These are phyloP conservation scores for Diorhabda sublineata DNA, from an alignment of 1,140 invertebrate species.

Conservation along the genomic window DNA sequence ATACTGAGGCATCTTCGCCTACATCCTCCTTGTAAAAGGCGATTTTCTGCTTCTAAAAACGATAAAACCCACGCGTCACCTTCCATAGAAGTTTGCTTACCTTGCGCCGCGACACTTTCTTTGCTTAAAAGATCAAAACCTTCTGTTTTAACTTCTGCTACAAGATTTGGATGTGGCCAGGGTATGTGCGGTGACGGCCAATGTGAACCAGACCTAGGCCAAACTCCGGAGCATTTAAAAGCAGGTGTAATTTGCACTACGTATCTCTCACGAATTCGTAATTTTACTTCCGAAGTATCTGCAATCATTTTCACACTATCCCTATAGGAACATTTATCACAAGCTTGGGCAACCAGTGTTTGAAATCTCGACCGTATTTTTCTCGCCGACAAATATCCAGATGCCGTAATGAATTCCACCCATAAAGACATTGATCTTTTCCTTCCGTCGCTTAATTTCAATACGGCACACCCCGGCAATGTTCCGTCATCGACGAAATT, in stretches of 20 bases:
- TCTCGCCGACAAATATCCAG: constrained; percentile 87
- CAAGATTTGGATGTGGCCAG: constrained; percentile 86
- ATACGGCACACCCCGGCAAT: constrained; percentile 88
- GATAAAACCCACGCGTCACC: constrained; percentile 93
- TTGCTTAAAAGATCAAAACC: constrained; percentile 90
- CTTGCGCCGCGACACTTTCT: constrained; percentile 72
- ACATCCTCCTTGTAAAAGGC: constrained; percentile 74
- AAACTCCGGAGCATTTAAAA: constrained; percentile 89
- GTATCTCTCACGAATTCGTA: constrained; percentile 85
- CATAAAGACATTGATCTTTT: constrained; percentile 96
- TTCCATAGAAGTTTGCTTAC: constrained; percentile 88
- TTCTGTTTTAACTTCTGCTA: constrained; percentile 89
- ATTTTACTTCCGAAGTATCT: constrained; percentile 84
- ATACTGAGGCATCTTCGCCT: constrained; percentile 78
- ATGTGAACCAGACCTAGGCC: constrained; percentile 88
- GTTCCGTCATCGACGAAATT: constrained; percentile 96
- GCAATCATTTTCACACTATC: constrained; percentile 92
- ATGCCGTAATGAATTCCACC: constrained; percentile 97
- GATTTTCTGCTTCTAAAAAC: constrained; percentile 84
- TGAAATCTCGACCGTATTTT: constrained; percentile 94
- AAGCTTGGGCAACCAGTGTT: constrained; percentile 88
- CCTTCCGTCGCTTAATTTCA: constrained; percentile 93
- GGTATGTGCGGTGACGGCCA: constrained; percentile 87
- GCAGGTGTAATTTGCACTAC: constrained; percentile 92
- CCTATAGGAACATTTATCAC: constrained; percentile 88